Evolutionary conservation across 37 sponge, comb jelly and placozoan species (phyloP).

Genomic region (Petrosia ficiformis): DNA sequence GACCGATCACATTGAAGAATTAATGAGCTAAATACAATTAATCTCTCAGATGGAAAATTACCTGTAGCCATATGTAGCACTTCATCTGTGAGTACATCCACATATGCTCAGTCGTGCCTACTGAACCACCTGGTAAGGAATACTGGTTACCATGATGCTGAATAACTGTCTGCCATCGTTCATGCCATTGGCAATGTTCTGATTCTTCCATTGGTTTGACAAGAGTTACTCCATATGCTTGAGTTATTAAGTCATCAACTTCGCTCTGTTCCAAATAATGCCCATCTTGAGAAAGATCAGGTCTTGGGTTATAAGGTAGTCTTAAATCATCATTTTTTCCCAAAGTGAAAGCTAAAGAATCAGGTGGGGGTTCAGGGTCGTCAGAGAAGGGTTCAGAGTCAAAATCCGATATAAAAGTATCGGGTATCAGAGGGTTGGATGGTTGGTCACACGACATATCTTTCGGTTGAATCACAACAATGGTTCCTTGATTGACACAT

Average conservation of each 20-base stretch:
- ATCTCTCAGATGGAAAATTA: background rate
- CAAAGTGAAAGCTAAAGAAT: background rate
- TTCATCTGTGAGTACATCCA: background rate
- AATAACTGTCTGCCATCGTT: background rate
- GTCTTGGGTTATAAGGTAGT: too few relatives aligned
- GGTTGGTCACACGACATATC: background rate
- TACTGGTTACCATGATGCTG: background rate
- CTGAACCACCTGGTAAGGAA: background rate
- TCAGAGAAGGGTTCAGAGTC: background rate
- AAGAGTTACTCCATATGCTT: background rate
- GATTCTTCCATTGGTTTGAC: background rate
- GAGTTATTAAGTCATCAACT: background rate
- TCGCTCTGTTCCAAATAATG: background rate
- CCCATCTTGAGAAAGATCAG: background rate
- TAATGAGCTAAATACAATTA: slow-evolving; percentile 12
- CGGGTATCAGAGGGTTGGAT: background rate
- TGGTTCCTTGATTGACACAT: background rate
- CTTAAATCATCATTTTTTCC: background rate
- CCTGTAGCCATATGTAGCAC: background rate
- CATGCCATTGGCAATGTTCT: background rate
- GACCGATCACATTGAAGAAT: slow-evolving; percentile 18
- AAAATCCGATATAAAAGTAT: background rate
- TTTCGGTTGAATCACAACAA: background rate
- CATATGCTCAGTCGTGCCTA: too few relatives aligned
- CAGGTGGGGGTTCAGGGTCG: background rate